phyloP scores from a whole-genome alignment of 2,113 vertebrate species.

The Chamaea fasciata region DNA sequence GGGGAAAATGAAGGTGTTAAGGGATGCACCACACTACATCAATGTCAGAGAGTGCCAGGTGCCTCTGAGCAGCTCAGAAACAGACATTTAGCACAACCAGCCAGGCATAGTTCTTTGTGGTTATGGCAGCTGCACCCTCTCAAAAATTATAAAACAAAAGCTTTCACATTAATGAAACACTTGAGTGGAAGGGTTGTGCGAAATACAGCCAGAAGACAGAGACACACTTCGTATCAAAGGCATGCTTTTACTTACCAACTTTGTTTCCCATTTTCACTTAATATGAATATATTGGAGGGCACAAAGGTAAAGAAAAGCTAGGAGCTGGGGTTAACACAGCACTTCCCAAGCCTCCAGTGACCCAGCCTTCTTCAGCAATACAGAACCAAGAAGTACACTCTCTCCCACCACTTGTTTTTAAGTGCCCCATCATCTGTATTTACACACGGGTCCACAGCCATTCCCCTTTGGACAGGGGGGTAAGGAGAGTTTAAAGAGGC shows the following conservation, averaged over 20 bases:
- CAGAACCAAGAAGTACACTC: not conserved
- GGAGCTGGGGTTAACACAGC: not conserved
- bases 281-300: not conserved
- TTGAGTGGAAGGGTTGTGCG: not conserved
- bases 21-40: not conserved
- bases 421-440: not conserved
- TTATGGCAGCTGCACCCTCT: not conserved
- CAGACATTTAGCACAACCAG: fast-evolving
- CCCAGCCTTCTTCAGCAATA: not conserved
- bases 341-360: not conserved
- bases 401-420: not conserved
- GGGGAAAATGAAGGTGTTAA: not conserved
- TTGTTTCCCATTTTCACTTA: not conserved
- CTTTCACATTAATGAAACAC: not conserved
- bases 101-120: not conserved
- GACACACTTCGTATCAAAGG: not conserved
- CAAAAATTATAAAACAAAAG: not conserved
- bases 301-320: not conserved
- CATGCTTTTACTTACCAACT: not conserved
- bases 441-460: not conserved
- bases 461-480: not conserved
- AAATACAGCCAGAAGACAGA: not conserved
- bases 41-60: not conserved
- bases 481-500: not conserved
- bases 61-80: not conserved